Evolutionary conservation across 2,888 invertebrate species (phyloP).

Genomic region (Isoperla grammatica): DNA sequence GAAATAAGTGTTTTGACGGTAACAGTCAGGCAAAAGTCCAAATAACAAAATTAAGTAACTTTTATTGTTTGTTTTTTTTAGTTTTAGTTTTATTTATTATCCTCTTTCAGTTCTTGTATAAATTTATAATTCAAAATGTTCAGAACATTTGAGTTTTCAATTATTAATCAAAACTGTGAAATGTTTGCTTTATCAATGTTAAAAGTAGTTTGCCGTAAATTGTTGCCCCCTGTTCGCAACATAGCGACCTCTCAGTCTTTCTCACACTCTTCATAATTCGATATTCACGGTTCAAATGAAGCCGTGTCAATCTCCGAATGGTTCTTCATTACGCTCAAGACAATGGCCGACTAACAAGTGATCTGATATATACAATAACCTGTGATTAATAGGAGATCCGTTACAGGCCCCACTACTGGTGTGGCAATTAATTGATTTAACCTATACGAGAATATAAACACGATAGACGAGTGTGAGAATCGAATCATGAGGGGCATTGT

Average conservation of each 20-base stretch:
- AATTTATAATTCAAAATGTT: too few relatives aligned
- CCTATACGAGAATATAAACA: not conserved
- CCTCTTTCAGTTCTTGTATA: too few relatives aligned
- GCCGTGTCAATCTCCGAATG: conserved; percentile 5
- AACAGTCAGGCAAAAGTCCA: too few relatives aligned
- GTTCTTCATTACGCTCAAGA: conserved; percentile 14
- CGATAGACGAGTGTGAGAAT: conserved; percentile 7
- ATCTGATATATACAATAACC: not conserved
- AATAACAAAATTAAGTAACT: too few relatives aligned
- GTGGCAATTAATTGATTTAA: conserved; percentile 17
- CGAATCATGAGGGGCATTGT: not conserved
- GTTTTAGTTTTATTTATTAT: too few relatives aligned
- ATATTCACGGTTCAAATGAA: not conserved
- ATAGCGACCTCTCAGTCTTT: not conserved
- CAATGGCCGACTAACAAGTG: conserved; percentile 12
- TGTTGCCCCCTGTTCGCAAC: too few relatives aligned
- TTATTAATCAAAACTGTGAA: too few relatives aligned
- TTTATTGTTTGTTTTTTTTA: too few relatives aligned
- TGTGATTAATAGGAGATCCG: conserved; percentile 8
- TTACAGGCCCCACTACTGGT: conserved; percentile 9
- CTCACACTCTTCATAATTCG: conserved; percentile 3
- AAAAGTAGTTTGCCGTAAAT: too few relatives aligned
- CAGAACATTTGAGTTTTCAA: too few relatives aligned
- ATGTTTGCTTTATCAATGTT: too few relatives aligned
- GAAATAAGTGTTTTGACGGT: too few relatives aligned